A percentile compares a stretch with the other conserved stretches of the same genome.
These are phyloP conservation scores for Mixornis gularis DNA, from an alignment of 2,113 vertebrate species.

Conservation along the genomic window DNA sequence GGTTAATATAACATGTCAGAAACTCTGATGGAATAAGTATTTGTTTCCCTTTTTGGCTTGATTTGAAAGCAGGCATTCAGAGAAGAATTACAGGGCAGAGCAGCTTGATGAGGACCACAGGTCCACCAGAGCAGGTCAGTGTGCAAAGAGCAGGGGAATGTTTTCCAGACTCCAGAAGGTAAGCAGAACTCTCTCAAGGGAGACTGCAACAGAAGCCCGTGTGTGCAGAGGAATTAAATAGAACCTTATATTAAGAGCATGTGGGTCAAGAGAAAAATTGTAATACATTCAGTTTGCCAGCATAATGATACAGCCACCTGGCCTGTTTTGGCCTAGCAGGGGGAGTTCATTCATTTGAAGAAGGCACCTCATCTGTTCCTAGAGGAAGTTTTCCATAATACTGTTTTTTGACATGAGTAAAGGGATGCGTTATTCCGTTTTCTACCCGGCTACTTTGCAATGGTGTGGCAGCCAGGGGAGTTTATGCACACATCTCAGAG, in stretches of 20 bases:
- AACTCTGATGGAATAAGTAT: not conserved
- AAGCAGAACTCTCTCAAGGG: not conserved
- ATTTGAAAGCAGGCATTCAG: conserved; percentile 61
- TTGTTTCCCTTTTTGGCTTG: conserved; percentile 28
- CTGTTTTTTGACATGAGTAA: not conserved
- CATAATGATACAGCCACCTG: not conserved
- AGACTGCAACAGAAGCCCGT: not conserved
- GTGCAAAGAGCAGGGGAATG: not conserved
- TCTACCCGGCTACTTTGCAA: not conserved
- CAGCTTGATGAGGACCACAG: conserved; percentile 2
- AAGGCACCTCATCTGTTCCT: not conserved
- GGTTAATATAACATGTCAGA: not conserved
- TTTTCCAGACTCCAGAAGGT: conserved; percentile 12
- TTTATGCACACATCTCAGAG: not conserved
- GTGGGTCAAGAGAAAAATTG: not conserved
- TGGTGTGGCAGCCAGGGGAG: not conserved
- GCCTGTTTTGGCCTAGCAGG: not conserved
- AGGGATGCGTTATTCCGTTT: not conserved
- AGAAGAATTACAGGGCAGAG: conserved; percentile 20
- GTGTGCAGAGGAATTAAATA: conserved; percentile 30
- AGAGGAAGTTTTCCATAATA: not conserved
- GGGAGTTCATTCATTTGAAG: not conserved
- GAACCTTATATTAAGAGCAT: conserved; percentile 32
- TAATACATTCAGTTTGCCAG: not conserved
- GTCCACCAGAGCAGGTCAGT: not conserved